phyloP scores from a whole-genome alignment of 2,888 invertebrate genomes.

The Nebria brevicollis region DNA sequence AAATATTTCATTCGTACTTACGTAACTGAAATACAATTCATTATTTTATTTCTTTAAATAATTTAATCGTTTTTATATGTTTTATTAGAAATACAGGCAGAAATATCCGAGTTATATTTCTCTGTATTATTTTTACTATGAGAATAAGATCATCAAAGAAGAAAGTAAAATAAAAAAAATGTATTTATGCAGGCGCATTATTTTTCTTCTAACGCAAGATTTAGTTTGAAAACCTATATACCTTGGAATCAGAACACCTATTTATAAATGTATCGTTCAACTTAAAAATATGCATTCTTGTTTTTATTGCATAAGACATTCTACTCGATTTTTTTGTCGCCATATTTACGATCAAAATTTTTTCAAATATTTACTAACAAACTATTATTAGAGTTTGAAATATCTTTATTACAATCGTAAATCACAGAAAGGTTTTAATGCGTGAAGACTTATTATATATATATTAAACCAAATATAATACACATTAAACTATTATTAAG shows the following conservation, averaged over 20 bases:
- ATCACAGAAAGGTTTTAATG: too few species aligned
- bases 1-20: background rate
- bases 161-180: background rate
- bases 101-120: background rate
- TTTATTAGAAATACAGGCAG: background rate
- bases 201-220: background rate
- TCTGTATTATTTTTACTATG: too few species aligned
- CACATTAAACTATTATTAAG: background rate
- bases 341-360: background rate
- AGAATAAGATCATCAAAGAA: too few species aligned
- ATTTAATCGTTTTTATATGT: background rate
- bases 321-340: background rate
- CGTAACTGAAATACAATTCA: background rate
- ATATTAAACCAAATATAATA: background rate
- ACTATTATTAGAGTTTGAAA: too few species aligned
- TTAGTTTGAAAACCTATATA: conserved; percentile 3
- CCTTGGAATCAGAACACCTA: background rate
- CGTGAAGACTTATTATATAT: background rate
- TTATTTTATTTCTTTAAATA: background rate
- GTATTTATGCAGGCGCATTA: background rate
- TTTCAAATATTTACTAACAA: background rate
- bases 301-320: conserved; percentile 9
- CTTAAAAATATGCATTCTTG: conserved; percentile 12
- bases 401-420: too few species aligned
- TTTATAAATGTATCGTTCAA: conserved; percentile 5